Evolutionary conservation across 1,140 invertebrate species (phyloP).

Genomic region (Mamestra configurata): DNA sequence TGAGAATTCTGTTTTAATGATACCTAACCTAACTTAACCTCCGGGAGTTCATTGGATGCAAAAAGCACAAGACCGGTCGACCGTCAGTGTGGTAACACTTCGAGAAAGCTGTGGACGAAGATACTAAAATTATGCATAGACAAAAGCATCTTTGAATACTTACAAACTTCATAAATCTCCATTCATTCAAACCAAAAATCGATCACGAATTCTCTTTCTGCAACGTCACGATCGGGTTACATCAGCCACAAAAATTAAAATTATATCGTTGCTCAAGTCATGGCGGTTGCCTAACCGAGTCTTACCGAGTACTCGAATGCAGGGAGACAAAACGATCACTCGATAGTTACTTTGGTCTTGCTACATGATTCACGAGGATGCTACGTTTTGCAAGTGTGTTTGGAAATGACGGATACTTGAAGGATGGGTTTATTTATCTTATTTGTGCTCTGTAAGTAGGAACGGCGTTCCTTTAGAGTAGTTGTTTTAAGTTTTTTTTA

Average conservation of each 20-base stretch:
- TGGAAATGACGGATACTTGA: background rate
- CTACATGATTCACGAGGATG: background rate
- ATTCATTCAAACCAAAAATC: background rate
- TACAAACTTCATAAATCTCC: background rate
- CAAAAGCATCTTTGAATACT: too few relatives aligned
- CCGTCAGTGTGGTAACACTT: too few relatives aligned
- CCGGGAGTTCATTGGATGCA: too few relatives aligned
- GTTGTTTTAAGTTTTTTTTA: background rate
- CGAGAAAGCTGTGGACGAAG: too few relatives aligned
- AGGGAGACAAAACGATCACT: constrained; percentile 23
- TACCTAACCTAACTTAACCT: too few relatives aligned
- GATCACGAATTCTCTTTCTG: background rate
- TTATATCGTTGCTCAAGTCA: constrained; percentile 5
- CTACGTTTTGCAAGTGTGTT: constrained; percentile 12
- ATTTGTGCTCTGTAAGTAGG: background rate
- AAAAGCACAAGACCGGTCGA: too few relatives aligned
- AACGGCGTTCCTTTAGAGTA: too few relatives aligned
- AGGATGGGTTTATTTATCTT: constrained; percentile 1
- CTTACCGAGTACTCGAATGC: background rate
- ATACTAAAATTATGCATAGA: too few relatives aligned
- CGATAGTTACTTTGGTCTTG: background rate
- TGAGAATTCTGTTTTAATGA: too few relatives aligned
- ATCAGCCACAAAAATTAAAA: background rate
- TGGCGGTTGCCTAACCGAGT: background rate
- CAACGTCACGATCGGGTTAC: background rate